These are phyloP conservation scores for Listrodromus nycthemerus DNA, from an alignment of 2,888 invertebrate genomes.

Conservation along the genomic window DNA sequence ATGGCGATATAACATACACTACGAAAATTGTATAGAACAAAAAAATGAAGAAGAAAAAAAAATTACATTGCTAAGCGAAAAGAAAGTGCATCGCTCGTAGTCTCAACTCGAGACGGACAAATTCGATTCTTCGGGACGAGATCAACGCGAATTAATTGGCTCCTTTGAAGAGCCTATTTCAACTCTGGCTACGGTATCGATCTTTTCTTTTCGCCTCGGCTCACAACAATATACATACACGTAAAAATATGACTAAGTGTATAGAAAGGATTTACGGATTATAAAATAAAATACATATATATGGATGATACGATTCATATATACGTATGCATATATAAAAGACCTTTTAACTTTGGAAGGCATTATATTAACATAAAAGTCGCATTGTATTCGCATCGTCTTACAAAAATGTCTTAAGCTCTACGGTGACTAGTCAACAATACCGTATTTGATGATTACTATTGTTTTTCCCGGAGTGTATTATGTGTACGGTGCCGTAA, in stretches of 20 bases:
- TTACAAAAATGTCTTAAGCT: constrained; percentile 51
- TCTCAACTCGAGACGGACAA: neutral
- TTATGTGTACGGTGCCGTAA: constrained; percentile 39
- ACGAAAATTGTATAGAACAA: constrained; percentile 61
- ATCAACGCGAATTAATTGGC: neutral
- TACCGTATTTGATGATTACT: constrained; percentile 48
- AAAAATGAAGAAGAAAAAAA: constrained; percentile 32
- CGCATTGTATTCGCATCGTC: constrained; percentile 48
- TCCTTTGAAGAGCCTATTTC: too few species aligned
- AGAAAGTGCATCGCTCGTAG: constrained; percentile 27
- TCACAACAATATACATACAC: constrained; percentile 49
- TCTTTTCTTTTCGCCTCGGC: constrained; percentile 65
- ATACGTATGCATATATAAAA: constrained; percentile 45
- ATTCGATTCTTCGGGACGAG: constrained; percentile 3
- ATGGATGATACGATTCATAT: constrained; percentile 50
- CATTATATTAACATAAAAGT: constrained; percentile 49
- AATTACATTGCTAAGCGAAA: constrained; percentile 40
- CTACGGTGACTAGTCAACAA: constrained; percentile 67
- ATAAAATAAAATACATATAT: constrained; percentile 58
- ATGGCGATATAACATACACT: constrained; percentile 60
- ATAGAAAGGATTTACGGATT: constrained; percentile 58
- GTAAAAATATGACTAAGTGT: constrained; percentile 60
- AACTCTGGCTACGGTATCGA: neutral
- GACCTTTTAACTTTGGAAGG: constrained; percentile 44
- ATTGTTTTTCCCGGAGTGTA: constrained; percentile 50